Conservation (phyloP, 2,888 invertebrate species). For the Drosophila melanosoma region DNA sequence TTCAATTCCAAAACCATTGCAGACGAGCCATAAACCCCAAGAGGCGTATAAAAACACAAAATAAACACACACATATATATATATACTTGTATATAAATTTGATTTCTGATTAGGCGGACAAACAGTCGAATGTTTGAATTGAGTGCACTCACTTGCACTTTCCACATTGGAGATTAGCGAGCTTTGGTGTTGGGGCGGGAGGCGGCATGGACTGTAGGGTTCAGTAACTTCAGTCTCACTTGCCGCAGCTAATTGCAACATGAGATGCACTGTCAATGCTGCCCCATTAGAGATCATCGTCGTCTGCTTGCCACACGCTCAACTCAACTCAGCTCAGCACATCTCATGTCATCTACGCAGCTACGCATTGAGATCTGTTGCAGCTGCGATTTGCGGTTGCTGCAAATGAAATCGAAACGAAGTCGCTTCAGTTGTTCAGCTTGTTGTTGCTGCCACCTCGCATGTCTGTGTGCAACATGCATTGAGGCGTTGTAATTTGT, state of each 20-base stretch:
- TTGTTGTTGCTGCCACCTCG: constrained; percentile 45
- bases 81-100: constrained; percentile 50
- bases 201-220: constrained; percentile 44
- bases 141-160: constrained; percentile 75
- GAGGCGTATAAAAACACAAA: constrained; percentile 52
- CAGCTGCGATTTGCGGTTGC: constrained; percentile 54
- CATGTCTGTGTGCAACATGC: constrained; percentile 59
- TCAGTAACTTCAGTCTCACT: constrained; percentile 68
- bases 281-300: constrained; percentile 63
- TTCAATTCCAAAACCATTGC: constrained; percentile 22
- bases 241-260: constrained; percentile 73
- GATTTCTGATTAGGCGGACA: constrained; percentile 64
- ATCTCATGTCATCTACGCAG: constrained; percentile 11
- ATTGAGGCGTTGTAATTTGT: constrained; percentile 70
- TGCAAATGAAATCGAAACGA: constrained; percentile 74
- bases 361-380: constrained; percentile 31
- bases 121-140: constrained; percentile 44
- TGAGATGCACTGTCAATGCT: constrained; percentile 69
- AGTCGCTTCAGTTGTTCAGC: constrained; percentile 38
- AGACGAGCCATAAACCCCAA: constrained; percentile 61
- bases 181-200: constrained; percentile 4
- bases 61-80: constrained; percentile 15
- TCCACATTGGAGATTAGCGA: constrained; percentile 63
- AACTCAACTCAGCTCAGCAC: constrained; percentile 28
- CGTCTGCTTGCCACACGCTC: constrained; percentile 78